Evolutionary conservation across 1,140 invertebrate species (phyloP), one percentile per base, ranked within the genome.

Genomic region (Mactra quadrangularis): DNA sequence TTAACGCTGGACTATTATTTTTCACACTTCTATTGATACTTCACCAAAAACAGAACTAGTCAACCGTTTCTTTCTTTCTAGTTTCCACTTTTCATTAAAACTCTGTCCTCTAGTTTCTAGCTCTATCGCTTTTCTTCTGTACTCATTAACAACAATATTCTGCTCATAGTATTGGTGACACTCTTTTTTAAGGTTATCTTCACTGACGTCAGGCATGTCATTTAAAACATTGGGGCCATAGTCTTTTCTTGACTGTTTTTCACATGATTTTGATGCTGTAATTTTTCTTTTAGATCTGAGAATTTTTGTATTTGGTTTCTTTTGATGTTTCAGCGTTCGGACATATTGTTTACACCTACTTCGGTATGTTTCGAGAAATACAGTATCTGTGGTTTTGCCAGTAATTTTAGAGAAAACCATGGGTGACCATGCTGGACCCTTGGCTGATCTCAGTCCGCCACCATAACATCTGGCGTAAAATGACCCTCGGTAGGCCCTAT

Each of bases 371-470:
- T 7, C 4, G 4, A 55, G 7, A n/a, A 55, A 55, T 4, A 62
- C n/a, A 6, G 7, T 31, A 27, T 62, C 59, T 15, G 25, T 6
- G 4, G 6, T 17, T n/a, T 31, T 35, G 4, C 33, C 59, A 17
- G 33, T n/a, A 9, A 74, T 33, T 27, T 59, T 74, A 57, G 7
- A 3, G 22, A 38, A 64, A 1, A 64, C 35, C 31, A 47, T 38
- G 27, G 59, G 35, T 13, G 35, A 74, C 33, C 50, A 74, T 3
- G 53, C 35, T 57, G 50, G 35, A n/a, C 71, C 71, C 27, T 15
- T 15, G 13, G 15, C 25, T 57, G 35, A 13, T 59, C 52, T 57
- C 0, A 59, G 22, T 4, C 35, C 71, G 19, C 52, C 53, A 13
- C 22, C 53, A 22, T 52, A 31, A 68, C 64, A 68, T 2, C 64